Conservation (phyloP, 2,888 invertebrate species). For the Conus canariensis region DNA sequence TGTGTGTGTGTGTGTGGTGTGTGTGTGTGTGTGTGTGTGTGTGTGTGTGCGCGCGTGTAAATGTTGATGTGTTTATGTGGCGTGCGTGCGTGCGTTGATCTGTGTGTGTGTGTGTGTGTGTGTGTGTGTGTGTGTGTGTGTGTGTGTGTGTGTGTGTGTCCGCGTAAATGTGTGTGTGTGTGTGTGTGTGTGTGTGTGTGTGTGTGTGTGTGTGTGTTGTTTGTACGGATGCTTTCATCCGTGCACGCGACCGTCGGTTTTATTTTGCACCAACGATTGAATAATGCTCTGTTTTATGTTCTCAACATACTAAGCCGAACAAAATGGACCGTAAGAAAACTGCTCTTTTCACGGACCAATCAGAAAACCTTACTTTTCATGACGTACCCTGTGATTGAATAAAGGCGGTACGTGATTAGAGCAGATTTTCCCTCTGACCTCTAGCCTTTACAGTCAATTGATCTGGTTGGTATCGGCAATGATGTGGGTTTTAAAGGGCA, state of each 20-base stretch:
- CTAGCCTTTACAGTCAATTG: too few relatives aligned
- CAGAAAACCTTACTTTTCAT: too few relatives aligned
- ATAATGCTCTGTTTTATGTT: too few relatives aligned
- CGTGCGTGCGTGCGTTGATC: background rate
- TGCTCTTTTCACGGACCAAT: too few relatives aligned
- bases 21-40: background rate
- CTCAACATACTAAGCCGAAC: background rate
- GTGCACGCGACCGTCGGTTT: background rate
- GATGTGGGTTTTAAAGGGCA: too few relatives aligned
- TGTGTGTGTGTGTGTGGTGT: constrained; percentile 21
- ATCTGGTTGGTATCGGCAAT: too few relatives aligned
- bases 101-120: constrained; percentile 27
- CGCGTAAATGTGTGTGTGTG: background rate
- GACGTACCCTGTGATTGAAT: too few relatives aligned
- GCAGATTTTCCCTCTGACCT: too few relatives aligned
- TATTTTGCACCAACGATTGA: too few relatives aligned
- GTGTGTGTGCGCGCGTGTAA: background rate
- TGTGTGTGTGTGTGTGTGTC: constrained; percentile 21
- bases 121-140: constrained; percentile 28
- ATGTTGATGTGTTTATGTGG: background rate
- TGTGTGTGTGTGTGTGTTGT: constrained; percentile 18
- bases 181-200: background rate
- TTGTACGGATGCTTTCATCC: background rate
- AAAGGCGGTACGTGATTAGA: too few relatives aligned
- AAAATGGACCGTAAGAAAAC: background rate